phyloP scores from a whole-genome alignment of 2,797 vertebrate species.

The Philypnodon macrostomus region DNA sequence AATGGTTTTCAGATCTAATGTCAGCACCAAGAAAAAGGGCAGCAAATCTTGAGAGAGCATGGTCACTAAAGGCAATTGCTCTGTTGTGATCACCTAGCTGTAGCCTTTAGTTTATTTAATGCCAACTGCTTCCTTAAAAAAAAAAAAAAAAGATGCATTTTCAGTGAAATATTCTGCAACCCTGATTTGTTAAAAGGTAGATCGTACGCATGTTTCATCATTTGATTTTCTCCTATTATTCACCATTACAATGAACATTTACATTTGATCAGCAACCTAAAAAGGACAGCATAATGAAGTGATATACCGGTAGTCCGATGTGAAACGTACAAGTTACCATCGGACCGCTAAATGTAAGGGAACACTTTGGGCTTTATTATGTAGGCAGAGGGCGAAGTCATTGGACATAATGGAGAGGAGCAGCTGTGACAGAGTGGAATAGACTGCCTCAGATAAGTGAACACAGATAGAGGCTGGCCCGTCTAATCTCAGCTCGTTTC shows the following conservation, averaged over 20 bases:
- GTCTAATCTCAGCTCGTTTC: conserved; percentile 53
- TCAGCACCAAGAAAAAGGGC: too few species aligned
- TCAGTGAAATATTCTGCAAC: too few species aligned
- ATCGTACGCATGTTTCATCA: too few species aligned
- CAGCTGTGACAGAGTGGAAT: conserved; percentile 40
- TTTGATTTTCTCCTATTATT: too few species aligned
- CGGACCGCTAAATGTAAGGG: conserved; percentile 19
- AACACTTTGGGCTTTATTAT: conserved; percentile 26
- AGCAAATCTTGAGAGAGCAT: too few species aligned
- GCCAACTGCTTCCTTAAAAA: too few species aligned
- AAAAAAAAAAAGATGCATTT: too few species aligned
- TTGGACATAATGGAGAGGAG: conserved; percentile 29
- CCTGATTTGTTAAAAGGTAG: too few species aligned
- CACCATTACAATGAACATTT: conserved; percentile 12
- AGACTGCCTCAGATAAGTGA: conserved; percentile 49
- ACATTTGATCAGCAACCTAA: conserved; percentile 14
- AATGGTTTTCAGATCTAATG: too few species aligned
- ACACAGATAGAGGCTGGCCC: conserved; percentile 49
- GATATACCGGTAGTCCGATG: conserved; percentile 30
- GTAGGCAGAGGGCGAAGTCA: conserved; percentile 22
- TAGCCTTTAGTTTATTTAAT: too few species aligned
- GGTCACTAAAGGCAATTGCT: too few species aligned
- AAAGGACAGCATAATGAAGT: conserved; percentile 19
- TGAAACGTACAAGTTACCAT: conserved; percentile 41
- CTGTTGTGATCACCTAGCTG: too few species aligned